Evolutionary conservation across 2,113 vertebrate genomes (phyloP).

Genomic region (Dasyprocta punctata): DNA sequence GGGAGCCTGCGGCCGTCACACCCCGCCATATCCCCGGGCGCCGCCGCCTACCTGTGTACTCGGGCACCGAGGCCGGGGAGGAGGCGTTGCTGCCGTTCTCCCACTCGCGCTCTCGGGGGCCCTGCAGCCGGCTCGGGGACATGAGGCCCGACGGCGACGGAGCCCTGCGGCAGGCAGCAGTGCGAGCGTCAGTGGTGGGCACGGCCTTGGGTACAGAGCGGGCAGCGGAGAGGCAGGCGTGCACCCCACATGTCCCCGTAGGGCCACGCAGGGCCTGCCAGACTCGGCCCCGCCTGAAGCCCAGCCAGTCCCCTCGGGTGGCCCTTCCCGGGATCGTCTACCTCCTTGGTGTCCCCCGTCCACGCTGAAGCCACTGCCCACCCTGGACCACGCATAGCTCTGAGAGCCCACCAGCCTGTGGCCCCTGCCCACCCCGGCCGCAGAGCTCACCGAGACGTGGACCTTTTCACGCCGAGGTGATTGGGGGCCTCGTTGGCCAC

Average conservation of each 20-base stretch:
- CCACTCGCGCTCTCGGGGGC: conserved; percentile 93
- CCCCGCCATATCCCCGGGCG: too few relatives aligned
- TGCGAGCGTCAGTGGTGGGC: fast-evolving
- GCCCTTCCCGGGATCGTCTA: background rate
- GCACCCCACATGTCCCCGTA: fast-evolving
- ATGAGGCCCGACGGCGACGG: conserved; percentile 91
- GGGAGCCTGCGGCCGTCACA: fast-evolving
- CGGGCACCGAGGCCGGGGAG: conserved; percentile 93
- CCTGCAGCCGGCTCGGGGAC: conserved; percentile 89
- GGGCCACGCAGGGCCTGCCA: background rate
- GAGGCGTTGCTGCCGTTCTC: conserved; percentile 93
- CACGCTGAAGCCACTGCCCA: fast-evolving
- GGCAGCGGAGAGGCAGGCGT: background rate
- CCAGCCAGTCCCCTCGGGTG: too few relatives aligned
- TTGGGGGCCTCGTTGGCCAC: conserved; percentile 89
- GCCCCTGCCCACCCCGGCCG: fast-evolving
- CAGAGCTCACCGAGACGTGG: conserved; percentile 75
- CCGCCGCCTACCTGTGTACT: conserved; percentile 91
- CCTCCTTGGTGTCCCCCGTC: background rate
- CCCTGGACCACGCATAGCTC: too few relatives aligned
- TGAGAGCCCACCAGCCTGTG: background rate
- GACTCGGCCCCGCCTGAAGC: too few relatives aligned
- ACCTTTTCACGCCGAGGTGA: conserved; percentile 87
- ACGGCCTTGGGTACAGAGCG: background rate
- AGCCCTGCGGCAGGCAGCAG: conserved; percentile 83